A percentile compares a stretch with the other conserved stretches of the same genome.
Evolutionary conservation across 2,797 vertebrate species (phyloP).

Genomic region (Phoebastria nigripes): DNA sequence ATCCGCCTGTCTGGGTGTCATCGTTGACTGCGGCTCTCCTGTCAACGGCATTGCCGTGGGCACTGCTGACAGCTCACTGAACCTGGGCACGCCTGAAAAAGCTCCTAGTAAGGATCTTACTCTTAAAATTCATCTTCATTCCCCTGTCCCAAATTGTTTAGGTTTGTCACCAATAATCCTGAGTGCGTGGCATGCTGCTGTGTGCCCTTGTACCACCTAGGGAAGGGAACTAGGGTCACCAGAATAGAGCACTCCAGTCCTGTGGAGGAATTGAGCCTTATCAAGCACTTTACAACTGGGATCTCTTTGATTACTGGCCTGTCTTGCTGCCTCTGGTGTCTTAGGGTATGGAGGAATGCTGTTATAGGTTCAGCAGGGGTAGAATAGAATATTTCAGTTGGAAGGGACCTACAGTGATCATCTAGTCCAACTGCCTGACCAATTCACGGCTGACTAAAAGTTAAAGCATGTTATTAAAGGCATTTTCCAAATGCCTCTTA

Average conservation of each 20-base stretch:
- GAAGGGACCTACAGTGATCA: no score
- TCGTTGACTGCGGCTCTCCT: conserved; percentile 69
- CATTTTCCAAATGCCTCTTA: no score
- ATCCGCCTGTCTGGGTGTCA: conserved; percentile 65
- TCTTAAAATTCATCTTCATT: fast-evolving
- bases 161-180: not conserved
- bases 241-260: fast-evolving
- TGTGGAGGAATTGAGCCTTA: not conserved
- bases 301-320: not conserved
- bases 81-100: conserved; percentile 68
- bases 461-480: no score
- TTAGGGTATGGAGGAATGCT: not conserved
- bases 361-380: not conserved
- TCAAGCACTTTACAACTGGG: not conserved
- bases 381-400: no score
- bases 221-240: not conserved
- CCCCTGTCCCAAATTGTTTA: not conserved
- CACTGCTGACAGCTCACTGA: conserved; percentile 65
- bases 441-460: no score
- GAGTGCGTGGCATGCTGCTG: fast-evolving
- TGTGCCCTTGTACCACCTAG: not conserved
- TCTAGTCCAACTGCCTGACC: no score
- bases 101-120: conserved; percentile 65
- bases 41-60: conserved; percentile 72
- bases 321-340: not conserved